These are phyloP conservation scores for Tipula lateralis DNA, from an alignment of 2,888 invertebrate species.

Conservation along the genomic window DNA sequence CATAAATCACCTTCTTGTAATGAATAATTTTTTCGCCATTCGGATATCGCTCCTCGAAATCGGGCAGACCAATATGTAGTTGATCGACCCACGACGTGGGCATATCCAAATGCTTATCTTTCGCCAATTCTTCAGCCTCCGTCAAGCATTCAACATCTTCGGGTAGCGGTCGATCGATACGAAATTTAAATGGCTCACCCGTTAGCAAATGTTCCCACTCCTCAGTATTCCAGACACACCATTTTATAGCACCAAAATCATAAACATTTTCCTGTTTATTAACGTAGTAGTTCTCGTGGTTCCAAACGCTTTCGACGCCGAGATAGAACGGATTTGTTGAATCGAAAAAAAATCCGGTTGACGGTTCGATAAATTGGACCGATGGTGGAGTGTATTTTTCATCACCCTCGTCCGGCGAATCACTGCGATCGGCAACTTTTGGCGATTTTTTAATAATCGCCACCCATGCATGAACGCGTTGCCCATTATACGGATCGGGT, in stretches of 20 bases:
- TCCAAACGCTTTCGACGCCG: conserved; percentile 80
- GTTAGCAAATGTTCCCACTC: conserved; percentile 72
- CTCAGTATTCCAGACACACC: conserved; percentile 56
- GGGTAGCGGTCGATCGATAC: conserved; percentile 41
- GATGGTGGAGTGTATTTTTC: conserved; percentile 42
- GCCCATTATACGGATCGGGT: conserved; percentile 60
- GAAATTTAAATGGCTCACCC: conserved; percentile 58
- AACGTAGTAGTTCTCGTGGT: conserved; percentile 78
- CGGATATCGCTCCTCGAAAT: conserved; percentile 67
- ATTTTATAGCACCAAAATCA: conserved; percentile 54
- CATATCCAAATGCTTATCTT: conserved; percentile 71
- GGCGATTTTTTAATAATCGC: conserved; percentile 52
- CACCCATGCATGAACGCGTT: conserved; percentile 81
- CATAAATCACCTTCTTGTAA: conserved; percentile 70
- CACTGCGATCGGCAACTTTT: conserved; percentile 43
- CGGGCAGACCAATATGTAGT: conserved; percentile 54
- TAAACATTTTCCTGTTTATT: conserved; percentile 58
- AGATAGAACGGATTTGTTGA: conserved; percentile 60
- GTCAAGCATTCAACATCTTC: conserved; percentile 52
- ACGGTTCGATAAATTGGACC: conserved; percentile 78
- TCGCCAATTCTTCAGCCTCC: conserved; percentile 47
- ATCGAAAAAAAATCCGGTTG: conserved; percentile 65
- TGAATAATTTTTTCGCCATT: conserved; percentile 61
- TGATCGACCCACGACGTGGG: conserved; percentile 69
- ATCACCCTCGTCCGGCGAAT: conserved; percentile 39